Base-by-base conservation (phyloP, 2,113 vertebrate genomes). In the Bothrops jararaca region DNA sequence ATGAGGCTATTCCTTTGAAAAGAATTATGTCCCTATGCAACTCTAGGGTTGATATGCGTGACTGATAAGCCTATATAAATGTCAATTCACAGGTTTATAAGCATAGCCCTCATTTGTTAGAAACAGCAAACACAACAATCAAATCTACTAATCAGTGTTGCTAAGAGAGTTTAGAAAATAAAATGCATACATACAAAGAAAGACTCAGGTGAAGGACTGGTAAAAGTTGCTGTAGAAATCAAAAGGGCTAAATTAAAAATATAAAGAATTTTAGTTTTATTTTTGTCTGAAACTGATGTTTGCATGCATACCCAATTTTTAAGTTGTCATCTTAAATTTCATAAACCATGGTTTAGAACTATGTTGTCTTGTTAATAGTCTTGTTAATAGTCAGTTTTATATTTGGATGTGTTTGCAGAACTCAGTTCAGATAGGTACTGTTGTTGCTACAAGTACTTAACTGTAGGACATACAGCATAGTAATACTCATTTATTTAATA, bases 361-460 rank as follows among this genome's bases (percentile, higher is more conserved):
- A 57, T 57, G 6, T 0, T 3, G 9, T 42, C 42, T 42, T 42
- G 42, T 42, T 42, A 42, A 12, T 15, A 22, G 15, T 80, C 69
- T 80, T 39, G n/a, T 39, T 39, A 80, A 39, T 80, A 39, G 69
- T 24, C 57, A 58, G 7, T 39, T 39, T 80, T 80, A 80, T n/a
- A 87, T 91, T 54, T 86, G 87, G 90, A 58, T 90, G 94, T 92
- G 92, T 93, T 23, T 86, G 24, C 15, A 50, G 29, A 5, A 56
- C 15, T 50, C 15, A n/a, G 11, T 58, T 50, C n/a, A 20, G 8
- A 29, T 45, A 54, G n/a, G 39, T 39, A 6, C 5, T 50, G 3
- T 74, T 88, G 58, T 52, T 45, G 48, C 20, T 64, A 24, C 13
- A 2, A 12, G 20, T 22, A 57, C 24, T 57, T 91, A 57, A 24